phyloP scores from a whole-genome alignment of 2,113 vertebrate genomes.

The Cynoglossus semilaevis region DNA sequence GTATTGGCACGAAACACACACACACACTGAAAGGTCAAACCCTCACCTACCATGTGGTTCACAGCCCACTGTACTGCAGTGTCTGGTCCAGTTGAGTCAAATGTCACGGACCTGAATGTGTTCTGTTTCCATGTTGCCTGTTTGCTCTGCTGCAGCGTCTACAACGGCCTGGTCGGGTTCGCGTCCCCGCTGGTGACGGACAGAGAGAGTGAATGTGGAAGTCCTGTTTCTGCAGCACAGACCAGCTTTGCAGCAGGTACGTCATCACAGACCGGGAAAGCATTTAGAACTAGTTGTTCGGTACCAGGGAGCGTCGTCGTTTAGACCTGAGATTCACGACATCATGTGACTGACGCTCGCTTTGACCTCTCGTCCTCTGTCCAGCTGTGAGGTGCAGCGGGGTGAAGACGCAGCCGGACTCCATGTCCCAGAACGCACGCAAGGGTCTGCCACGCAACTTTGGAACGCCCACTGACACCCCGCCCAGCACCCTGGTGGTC shows the following conservation, averaged over 20 bases:
- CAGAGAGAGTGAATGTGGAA: constrained; percentile 86
- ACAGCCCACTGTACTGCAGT: no score
- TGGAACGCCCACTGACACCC: constrained; percentile 92
- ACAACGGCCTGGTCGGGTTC: constrained; percentile 95
- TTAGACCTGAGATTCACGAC: no score
- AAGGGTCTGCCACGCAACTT: constrained; percentile 90
- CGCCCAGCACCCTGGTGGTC: constrained; percentile 83
- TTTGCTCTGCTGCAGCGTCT: constrained; percentile 79
- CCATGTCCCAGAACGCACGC: constrained; percentile 95
- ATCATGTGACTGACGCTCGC: background rate
- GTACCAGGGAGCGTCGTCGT: no score
- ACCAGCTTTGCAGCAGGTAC: constrained; percentile 93
- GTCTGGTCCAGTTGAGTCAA: no score
- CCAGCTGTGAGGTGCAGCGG: constrained; percentile 91
- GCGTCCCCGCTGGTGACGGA: constrained; percentile 97
- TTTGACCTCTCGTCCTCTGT: background rate
- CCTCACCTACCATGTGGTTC: no score
- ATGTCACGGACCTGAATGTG: background rate
- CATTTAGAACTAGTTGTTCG: no score
- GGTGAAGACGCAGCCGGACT: constrained; percentile 93
- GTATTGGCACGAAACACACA: constrained; percentile 35
- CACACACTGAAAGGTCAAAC: no score
- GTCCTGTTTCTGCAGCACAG: constrained; percentile 84
- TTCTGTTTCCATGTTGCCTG: rapidly evolving
- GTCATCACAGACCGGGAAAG: background rate